These are phyloP conservation scores for Laodelphax striatellus DNA, from an alignment of 1,140 invertebrate genomes.

Conservation along the genomic window DNA sequence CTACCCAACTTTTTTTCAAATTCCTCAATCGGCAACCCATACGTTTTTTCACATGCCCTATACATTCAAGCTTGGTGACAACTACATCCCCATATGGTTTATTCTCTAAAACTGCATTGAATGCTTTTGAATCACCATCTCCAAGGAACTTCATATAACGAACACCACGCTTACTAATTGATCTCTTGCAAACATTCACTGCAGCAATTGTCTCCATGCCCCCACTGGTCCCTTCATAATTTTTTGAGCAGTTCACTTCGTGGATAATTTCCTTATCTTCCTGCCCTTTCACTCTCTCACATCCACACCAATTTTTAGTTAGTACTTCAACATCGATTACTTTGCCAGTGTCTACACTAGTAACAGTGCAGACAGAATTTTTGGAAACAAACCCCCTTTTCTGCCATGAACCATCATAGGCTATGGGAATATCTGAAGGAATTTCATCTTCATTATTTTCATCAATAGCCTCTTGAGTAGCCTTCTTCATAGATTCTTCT, in stretches of 20 bases:
- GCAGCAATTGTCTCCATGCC: slow-evolving; percentile 20
- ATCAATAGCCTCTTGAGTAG: slow-evolving; percentile 7
- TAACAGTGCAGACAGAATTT: slow-evolving; percentile 8
- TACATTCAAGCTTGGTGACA: slow-evolving; percentile 12
- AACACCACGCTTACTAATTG: slow-evolving; percentile 8
- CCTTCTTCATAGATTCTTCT: background rate
- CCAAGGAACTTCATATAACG: slow-evolving; percentile 18
- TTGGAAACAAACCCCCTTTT: slow-evolving; percentile 13
- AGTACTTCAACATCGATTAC: slow-evolving; percentile 15
- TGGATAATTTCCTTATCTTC: background rate
- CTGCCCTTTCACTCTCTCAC: background rate
- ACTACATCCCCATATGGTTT: slow-evolving; percentile 8
- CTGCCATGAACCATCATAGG: slow-evolving; percentile 19
- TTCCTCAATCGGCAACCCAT: too few species aligned
- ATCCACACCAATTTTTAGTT: slow-evolving; percentile 15
- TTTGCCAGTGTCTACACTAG: slow-evolving; percentile 13
- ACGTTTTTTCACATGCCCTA: too few species aligned
- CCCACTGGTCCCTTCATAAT: slow-evolving; percentile 19
- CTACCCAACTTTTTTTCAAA: too few species aligned
- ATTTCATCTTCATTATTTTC: slow-evolving; percentile 5
- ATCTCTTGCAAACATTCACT: slow-evolving; percentile 19
- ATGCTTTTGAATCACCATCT: slow-evolving; percentile 18
- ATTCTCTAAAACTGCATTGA: background rate
- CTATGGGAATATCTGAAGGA: slow-evolving; percentile 3
- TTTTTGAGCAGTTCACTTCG: slow-evolving; percentile 13